Evolutionary conservation across 2,797 vertebrate genomes (phyloP), one percentile per base, ranked within the genome.

Genomic region (Bovichtus diacanthus): DNA sequence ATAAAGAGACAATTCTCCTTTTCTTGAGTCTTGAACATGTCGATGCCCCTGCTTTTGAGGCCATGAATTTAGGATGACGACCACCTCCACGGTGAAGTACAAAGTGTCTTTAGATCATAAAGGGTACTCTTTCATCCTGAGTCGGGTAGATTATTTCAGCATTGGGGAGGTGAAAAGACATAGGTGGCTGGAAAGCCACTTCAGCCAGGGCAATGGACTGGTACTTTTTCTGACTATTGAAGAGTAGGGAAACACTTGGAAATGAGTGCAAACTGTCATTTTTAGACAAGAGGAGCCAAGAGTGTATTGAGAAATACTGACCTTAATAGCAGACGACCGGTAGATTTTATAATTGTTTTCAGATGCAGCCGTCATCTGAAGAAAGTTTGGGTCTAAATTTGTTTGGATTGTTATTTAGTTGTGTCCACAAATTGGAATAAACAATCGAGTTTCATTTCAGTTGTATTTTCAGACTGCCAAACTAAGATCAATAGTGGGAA

Each of bases 381-480:
- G n/a, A 21, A 6, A 3, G 11, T 4, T 21, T 25, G 5, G 15
- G 4, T 44, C 18, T 27, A 18, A 5, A 31, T 54, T 46, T 18
- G 12, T 25, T 36, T 31, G 39, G 12, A n/a, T 36, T 46, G 29
- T 47, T 38, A 76, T 39, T 61, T 31, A 38, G 29, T 19, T 6
- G 8, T 11, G 29, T 47, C 55, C 15, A 19, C 23, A 47, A 29
- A 53, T 70, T 69, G 39, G 12, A 56, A 5, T 18, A n/a, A 43
- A 50, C 4, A 2, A 47, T 9, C 53, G 6, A 56, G 25, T 63
- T 58, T 55, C 0, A 34, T 49, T 29, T 36, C 44, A 58, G 38
- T 21, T 64, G 12, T 58, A 43, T 29, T 65, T 65, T 65, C 51
- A 21, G 16, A 64, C 27, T 36, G 36, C 10, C 19, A 59, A 59